phyloP scores from a whole-genome alignment of 2,113 vertebrate genomes.

The Rhagologus leucostigma region DNA sequence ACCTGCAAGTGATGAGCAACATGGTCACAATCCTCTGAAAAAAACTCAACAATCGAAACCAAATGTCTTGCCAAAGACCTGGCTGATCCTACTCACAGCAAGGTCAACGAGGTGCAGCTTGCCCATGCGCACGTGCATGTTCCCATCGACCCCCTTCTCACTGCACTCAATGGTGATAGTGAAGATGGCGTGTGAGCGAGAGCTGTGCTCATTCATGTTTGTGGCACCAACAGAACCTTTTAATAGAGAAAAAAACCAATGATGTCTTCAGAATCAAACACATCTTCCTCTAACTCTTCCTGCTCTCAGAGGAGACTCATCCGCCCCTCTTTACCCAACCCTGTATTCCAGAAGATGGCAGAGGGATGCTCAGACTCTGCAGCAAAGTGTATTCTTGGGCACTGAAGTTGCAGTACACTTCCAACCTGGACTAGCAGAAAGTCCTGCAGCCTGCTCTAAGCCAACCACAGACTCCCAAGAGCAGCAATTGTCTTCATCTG shows the following conservation, averaged over 20 bases:
- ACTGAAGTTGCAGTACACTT: background rate
- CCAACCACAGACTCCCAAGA: background rate
- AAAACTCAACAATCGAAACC: background rate
- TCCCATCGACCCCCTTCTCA: conserved; percentile 92
- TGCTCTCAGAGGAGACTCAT: background rate
- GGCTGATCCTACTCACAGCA: conserved; percentile 77
- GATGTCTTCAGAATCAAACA: background rate
- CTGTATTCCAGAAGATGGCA: background rate
- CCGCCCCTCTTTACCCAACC: background rate
- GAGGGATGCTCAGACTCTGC: background rate
- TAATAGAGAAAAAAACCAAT: background rate
- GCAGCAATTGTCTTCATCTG: background rate
- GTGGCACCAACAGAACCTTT: conserved; percentile 95
- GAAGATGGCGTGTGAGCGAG: conserved; percentile 96
- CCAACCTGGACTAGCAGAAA: background rate
- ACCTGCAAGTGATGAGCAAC: background rate
- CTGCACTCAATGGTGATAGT: conserved; percentile 98
- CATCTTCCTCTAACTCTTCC: background rate
- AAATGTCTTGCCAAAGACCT: background rate
- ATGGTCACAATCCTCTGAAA: background rate
- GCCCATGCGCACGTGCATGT: conserved; percentile 97
- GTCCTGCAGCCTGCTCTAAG: background rate
- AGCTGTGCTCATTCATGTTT: conserved; percentile 99
- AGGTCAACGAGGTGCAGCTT: conserved; percentile 97
- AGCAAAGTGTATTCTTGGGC: background rate